These are phyloP conservation scores for Xylota segnis DNA, from an alignment of 2,888 invertebrate genomes.

Conservation along the genomic window DNA sequence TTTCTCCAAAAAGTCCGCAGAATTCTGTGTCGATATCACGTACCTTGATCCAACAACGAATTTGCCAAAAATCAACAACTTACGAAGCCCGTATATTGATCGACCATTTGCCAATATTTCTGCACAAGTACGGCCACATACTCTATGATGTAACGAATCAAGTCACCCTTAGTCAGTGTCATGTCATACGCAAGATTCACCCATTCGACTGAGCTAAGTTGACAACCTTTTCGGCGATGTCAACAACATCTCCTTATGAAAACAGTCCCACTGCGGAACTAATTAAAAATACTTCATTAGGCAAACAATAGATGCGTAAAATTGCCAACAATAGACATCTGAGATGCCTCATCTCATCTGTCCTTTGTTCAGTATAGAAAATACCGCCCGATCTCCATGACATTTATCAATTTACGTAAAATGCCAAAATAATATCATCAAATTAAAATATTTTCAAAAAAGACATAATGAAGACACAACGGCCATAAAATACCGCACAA, in stretches of 20 bases:
- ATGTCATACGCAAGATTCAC: too few relatives aligned
- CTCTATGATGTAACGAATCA: too few relatives aligned
- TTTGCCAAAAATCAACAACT: too few relatives aligned
- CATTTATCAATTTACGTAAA: conserved; percentile 9
- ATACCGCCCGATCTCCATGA: neutral
- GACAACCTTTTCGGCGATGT: too few relatives aligned
- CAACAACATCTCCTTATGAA: neutral
- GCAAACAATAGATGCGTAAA: neutral
- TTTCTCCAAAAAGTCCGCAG: too few relatives aligned
- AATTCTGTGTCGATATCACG: too few relatives aligned
- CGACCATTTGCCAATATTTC: too few relatives aligned
- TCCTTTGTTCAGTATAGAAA: neutral
- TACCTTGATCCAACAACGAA: too few relatives aligned
- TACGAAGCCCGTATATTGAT: too few relatives aligned
- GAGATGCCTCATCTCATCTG: conserved; percentile 18
- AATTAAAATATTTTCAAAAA: conserved; percentile 19
- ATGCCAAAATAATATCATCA: conserved; percentile 27
- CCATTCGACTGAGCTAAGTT: too few relatives aligned
- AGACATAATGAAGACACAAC: conserved; percentile 18
- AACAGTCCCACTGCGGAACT: neutral
- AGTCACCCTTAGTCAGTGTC: too few relatives aligned
- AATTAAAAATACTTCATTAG: conserved; percentile 1
- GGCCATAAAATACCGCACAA: conserved; percentile 18
- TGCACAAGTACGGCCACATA: too few relatives aligned
- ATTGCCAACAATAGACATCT: conserved; percentile 6